Percentiles rank a stretch among this genome's conserved stretches.
phyloP scores from a whole-genome alignment of 2,113 vertebrate genomes.

The Mugil cephalus region DNA sequence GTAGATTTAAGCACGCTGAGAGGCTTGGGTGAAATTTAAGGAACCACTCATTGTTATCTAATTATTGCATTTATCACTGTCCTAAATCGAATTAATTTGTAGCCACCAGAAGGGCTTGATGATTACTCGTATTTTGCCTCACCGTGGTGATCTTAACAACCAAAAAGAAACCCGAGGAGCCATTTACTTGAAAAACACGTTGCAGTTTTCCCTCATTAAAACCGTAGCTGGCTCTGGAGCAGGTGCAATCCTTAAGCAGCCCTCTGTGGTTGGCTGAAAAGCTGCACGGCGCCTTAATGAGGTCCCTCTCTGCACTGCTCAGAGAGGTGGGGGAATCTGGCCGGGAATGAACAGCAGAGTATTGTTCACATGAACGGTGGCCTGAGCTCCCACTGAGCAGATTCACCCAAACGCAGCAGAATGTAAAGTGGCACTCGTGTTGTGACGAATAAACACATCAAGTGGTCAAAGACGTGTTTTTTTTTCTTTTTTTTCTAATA shows the following conservation, averaged over 20 bases:
- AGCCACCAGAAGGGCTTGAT: conserved; percentile 29
- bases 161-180: conserved; percentile 34
- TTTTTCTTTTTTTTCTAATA: neutral
- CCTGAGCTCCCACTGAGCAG: conserved; percentile 31
- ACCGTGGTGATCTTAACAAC: conserved; percentile 41
- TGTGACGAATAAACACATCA: conserved; percentile 10
- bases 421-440: conserved; percentile 44
- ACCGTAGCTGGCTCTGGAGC: conserved; percentile 58
- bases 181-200: conserved; percentile 63
- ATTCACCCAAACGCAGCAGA: conserved; percentile 39
- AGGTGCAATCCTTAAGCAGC: conserved; percentile 71
- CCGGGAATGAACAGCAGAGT: conserved; percentile 67
- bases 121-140: conserved; percentile 13
- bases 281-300: conserved; percentile 71
- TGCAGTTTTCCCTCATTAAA: conserved; percentile 71
- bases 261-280: conserved; percentile 64
- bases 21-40: conserved; percentile 13
- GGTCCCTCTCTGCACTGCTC: conserved; percentile 59
- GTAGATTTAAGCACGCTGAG: conserved; percentile 18
- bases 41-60: conserved; percentile 28
- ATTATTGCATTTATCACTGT: conserved; percentile 44
- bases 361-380: conserved; percentile 58
- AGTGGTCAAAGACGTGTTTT: neutral
- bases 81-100: conserved; percentile 28
- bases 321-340: conserved; percentile 52